A percentile compares a stretch with the other conserved stretches of the same genome.
These are phyloP conservation scores for Brenthis hecate DNA, from an alignment of 2,888 invertebrate species.

Conservation along the genomic window DNA sequence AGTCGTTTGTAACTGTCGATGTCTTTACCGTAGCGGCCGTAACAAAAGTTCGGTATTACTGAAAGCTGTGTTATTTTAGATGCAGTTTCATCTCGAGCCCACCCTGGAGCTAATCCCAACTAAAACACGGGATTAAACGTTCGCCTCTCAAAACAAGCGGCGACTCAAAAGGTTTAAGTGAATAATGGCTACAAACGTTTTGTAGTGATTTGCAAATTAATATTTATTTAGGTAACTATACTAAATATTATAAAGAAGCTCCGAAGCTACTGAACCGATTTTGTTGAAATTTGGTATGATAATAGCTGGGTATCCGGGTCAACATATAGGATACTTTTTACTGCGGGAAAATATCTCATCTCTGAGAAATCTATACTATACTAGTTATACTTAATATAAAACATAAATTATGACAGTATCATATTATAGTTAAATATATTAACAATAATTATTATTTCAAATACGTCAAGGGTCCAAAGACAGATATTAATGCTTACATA, in stretches of 20 bases:
- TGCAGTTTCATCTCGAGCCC: slow-evolving; percentile 45
- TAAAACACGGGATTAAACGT: slow-evolving; percentile 41
- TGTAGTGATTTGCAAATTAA: slow-evolving; percentile 12
- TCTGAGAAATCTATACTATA: too few species aligned
- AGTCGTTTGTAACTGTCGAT: neutral
- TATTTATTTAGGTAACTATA: neutral
- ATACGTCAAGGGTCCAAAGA: neutral
- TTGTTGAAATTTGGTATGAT: too few species aligned
- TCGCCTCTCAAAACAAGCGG: slow-evolving; percentile 41
- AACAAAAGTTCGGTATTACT: slow-evolving; percentile 10
- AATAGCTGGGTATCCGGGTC: too few species aligned
- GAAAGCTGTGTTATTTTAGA: slow-evolving; percentile 40
- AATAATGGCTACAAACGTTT: slow-evolving; percentile 3
- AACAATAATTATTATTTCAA: neutral
- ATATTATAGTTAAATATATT: too few species aligned
- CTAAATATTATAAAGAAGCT: too few species aligned
- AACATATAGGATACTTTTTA: too few species aligned
- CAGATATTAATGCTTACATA: neutral
- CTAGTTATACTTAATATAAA: too few species aligned
- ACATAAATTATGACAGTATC: too few species aligned
- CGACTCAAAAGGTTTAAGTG: slow-evolving; percentile 28
- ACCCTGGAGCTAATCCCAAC: slow-evolving; percentile 51
- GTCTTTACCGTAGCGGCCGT: neutral
- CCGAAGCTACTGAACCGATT: too few species aligned
- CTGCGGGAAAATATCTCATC: too few species aligned